A percentile compares a stretch with the other conserved stretches of the same genome.
These are phyloP conservation scores for Physocephala rufipes DNA, from an alignment of 2,888 invertebrate species.

Conservation along the genomic window DNA sequence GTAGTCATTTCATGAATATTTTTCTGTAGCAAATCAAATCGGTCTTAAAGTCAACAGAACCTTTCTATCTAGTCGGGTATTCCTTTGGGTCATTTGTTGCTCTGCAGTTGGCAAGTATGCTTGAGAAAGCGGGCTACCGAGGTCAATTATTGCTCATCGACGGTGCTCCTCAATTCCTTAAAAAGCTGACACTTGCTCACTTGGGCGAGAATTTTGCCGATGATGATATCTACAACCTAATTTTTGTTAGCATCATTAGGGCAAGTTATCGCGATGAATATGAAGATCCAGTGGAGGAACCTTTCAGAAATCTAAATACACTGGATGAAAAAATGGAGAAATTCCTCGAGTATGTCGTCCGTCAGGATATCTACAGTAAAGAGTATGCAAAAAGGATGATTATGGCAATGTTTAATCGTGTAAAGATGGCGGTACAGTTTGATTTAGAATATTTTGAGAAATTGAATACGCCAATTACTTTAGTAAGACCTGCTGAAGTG, in stretches of 20 bases:
- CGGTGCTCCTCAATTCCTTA: constrained; percentile 79
- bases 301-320: constrained; percentile 68
- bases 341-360: constrained; percentile 66
- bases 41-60: constrained; percentile 69
- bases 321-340: constrained; percentile 70
- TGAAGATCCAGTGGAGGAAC: constrained; percentile 56
- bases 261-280: constrained; percentile 61
- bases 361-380: constrained; percentile 63
- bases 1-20: constrained; percentile 13
- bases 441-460: constrained; percentile 63
- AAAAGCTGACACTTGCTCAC: constrained; percentile 63
- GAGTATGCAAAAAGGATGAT: constrained; percentile 65
- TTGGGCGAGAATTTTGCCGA: constrained; percentile 55
- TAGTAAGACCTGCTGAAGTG: constrained; percentile 73
- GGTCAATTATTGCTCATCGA: constrained; percentile 81
- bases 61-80: constrained; percentile 84
- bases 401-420: constrained; percentile 67
- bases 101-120: constrained; percentile 76
- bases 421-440: constrained; percentile 69
- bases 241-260: constrained; percentile 55
- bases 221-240: constrained; percentile 56
- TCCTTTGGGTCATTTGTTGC: constrained; percentile 86
- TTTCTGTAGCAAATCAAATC: constrained; percentile 70
- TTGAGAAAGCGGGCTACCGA: constrained; percentile 74
- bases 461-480: constrained; percentile 69